phyloP scores from a whole-genome alignment of 2,113 vertebrate species.

The Thunnus maccoyii region DNA sequence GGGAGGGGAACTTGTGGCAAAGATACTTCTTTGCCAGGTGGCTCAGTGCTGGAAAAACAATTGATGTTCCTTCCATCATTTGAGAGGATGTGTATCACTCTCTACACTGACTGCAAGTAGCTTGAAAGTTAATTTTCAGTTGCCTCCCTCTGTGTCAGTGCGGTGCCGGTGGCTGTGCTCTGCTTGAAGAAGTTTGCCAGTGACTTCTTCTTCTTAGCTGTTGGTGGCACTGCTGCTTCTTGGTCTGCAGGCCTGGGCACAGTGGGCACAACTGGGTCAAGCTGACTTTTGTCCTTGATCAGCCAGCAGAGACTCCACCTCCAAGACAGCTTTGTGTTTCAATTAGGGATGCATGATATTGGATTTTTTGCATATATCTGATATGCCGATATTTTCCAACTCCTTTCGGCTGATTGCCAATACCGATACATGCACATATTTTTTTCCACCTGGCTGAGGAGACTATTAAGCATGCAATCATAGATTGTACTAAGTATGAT shows the following conservation, averaged over 20 bases:
- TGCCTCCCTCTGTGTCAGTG: not conserved
- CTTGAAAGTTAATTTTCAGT: not conserved
- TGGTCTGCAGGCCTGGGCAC: not conserved
- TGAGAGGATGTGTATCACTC: conserved; percentile 11
- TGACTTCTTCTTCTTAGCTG: not conserved
- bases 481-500: no score
- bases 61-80: conserved; percentile 19
- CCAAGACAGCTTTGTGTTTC: not conserved
- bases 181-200: conserved; percentile 20
- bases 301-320: not conserved
- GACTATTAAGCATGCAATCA: no score
- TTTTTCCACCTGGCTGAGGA: no score
- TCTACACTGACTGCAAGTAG: not conserved
- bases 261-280: not conserved
- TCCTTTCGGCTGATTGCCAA: no score
- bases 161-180: not conserved
- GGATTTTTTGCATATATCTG: no score
- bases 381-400: no score
- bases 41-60: conserved; percentile 4
- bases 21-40: conserved; percentile 6
- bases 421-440: no score
- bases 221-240: not conserved
- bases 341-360: not conserved
- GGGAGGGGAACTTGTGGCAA: conserved; percentile 6
- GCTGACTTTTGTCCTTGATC: not conserved